These are phyloP conservation scores for Drosophila infuscata DNA, from an alignment of 2,888 invertebrate species.

Conservation along the genomic window DNA sequence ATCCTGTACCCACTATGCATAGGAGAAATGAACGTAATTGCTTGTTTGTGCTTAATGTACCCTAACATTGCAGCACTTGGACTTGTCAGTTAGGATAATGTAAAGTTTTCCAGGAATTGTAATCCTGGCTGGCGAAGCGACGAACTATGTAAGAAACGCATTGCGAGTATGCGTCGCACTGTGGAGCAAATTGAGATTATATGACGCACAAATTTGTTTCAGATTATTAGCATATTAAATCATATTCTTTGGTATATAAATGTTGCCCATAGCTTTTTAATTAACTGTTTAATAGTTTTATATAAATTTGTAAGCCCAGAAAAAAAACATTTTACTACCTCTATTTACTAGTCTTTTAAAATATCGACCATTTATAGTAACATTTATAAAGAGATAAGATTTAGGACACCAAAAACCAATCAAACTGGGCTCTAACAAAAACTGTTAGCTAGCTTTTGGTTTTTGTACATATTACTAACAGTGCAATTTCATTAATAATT, in stretches of 20 bases:
- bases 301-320: neutral
- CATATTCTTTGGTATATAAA: neutral
- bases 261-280: neutral
- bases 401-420: neutral
- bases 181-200: neutral
- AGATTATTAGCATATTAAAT: neutral
- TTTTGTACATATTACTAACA: neutral
- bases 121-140: slow-evolving; percentile 9
- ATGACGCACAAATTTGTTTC: neutral
- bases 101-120: slow-evolving; percentile 42
- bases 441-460: neutral
- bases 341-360: neutral
- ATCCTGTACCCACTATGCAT: slow-evolving; percentile 23
- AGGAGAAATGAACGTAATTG: slow-evolving; percentile 63
- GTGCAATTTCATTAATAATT: neutral
- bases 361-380: neutral
- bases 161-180: slow-evolving; percentile 6
- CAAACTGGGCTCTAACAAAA: neutral
- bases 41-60: slow-evolving; percentile 70
- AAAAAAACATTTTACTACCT: neutral
- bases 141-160: slow-evolving; percentile 20
- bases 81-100: slow-evolving; percentile 47
- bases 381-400: neutral
- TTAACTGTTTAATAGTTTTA: neutral
- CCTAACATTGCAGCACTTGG: slow-evolving; percentile 48